Evolutionary conservation across 2,797 vertebrate species (phyloP).

Genomic region (Rhynchonycteris naso): DNA sequence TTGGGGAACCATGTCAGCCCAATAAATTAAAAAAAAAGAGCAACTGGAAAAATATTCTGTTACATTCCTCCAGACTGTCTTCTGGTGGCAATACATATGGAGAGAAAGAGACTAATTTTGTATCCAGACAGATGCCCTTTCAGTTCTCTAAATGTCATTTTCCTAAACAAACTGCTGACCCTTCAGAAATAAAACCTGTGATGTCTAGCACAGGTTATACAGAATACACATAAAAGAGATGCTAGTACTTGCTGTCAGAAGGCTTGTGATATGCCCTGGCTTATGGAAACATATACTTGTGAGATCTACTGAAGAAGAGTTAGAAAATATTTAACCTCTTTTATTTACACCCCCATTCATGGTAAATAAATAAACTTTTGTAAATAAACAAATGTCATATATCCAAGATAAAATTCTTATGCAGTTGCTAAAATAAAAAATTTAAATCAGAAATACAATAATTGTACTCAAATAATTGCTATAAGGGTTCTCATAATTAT

Average conservation of each 20-base stretch:
- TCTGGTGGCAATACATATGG: constrained; percentile 51
- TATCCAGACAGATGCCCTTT: constrained; percentile 69
- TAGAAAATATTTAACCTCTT: constrained; percentile 37
- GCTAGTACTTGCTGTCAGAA: not conserved
- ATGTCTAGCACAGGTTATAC: constrained; percentile 47
- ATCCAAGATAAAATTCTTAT: not conserved
- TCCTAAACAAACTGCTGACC: constrained; percentile 65
- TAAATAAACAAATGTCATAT: not conserved
- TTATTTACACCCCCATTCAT: not conserved
- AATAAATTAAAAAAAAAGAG: constrained; percentile 34
- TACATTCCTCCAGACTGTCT: constrained; percentile 24
- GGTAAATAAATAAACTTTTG: constrained; percentile 4
- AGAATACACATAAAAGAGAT: constrained; percentile 26
- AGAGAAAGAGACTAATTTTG: constrained; percentile 57
- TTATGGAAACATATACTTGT: not conserved
- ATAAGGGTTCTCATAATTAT: not conserved
- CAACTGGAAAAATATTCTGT: constrained; percentile 56
- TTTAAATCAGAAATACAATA: not conserved
- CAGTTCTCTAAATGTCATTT: constrained; percentile 63
- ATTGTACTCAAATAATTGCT: not conserved
- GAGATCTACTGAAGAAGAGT: not conserved
- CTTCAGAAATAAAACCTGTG: constrained; percentile 61
- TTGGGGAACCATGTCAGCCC: too few species aligned
- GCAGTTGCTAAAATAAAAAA: not conserved
- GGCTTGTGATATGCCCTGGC: not conserved